Conservation (phyloP, 2,797 vertebrate genomes). For the Buphagus erythrorhynchus region DNA sequence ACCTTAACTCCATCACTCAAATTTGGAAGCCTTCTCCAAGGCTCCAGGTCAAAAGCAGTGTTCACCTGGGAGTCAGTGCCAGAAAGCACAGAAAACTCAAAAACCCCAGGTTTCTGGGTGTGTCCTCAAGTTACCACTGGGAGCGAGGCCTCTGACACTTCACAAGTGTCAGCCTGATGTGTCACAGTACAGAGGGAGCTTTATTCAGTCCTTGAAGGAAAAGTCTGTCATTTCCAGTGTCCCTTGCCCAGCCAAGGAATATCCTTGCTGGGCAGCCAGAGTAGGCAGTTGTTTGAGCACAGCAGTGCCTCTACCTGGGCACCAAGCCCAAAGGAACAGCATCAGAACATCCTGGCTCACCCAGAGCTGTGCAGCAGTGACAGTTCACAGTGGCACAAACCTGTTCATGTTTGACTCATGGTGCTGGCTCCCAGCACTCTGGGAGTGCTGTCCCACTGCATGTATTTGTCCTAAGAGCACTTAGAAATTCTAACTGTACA, state of each 20-base stretch:
- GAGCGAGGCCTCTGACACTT: background rate
- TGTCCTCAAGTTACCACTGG: background rate
- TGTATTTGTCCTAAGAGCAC: background rate
- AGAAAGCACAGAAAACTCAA: too few relatives aligned
- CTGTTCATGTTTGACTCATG: accelerated
- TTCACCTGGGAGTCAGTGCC: too few relatives aligned
- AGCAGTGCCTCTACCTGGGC: background rate
- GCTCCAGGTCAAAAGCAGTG: too few relatives aligned
- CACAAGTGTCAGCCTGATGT: background rate
- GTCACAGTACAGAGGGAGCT: accelerated
- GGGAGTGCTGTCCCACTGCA: background rate
- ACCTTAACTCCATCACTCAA: too few relatives aligned
- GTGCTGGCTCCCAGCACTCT: background rate
- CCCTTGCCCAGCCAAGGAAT: background rate
- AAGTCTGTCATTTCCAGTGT: background rate
- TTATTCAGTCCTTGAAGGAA: background rate
- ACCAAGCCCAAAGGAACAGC: background rate
- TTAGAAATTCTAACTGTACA: background rate
- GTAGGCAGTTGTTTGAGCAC: background rate
- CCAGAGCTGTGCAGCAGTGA: background rate
- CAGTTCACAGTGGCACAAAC: background rate
- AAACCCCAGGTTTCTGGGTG: too few relatives aligned
- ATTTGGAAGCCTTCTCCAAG: too few relatives aligned
- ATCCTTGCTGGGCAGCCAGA: background rate
- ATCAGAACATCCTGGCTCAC: background rate